phyloP scores from a whole-genome alignment of 2,797 vertebrate species.

The Sebastes vulpes region DNA sequence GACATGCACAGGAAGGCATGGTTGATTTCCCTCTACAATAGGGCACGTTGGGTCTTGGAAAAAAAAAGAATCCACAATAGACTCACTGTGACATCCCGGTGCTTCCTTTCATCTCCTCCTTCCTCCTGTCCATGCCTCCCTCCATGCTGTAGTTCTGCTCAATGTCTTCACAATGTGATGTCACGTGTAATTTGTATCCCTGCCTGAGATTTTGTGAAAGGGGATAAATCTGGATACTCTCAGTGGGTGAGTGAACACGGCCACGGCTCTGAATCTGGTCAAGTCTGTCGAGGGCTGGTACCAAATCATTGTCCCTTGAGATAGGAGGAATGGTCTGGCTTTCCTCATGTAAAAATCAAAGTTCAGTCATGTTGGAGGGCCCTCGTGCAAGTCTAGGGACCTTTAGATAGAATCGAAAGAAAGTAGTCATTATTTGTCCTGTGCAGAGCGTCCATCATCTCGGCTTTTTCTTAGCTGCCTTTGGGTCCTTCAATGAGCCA shows the following conservation, averaged over 20 bases:
- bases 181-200: slow-evolving; percentile 69
- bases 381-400: slow-evolving; percentile 2
- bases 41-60: slow-evolving; percentile 46
- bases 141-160: slow-evolving; percentile 59
- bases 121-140: slow-evolving; percentile 45
- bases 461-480: slow-evolving; percentile 34
- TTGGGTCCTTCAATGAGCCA: slow-evolving; percentile 27
- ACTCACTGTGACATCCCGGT: slow-evolving; percentile 62
- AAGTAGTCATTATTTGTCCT: slow-evolving; percentile 35
- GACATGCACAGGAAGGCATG: slow-evolving; percentile 61
- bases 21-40: slow-evolving; percentile 61
- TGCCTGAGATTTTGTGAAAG: slow-evolving; percentile 47
- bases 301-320: slow-evolving; percentile 59
- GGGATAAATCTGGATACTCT: slow-evolving; percentile 74
- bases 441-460: slow-evolving; percentile 27
- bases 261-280: slow-evolving; percentile 56
- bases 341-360: slow-evolving; percentile 64
- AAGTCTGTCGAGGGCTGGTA: slow-evolving; percentile 67
- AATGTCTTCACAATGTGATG: slow-evolving; percentile 64
- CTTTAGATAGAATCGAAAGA: slow-evolving; percentile 33
- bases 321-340: slow-evolving; percentile 64
- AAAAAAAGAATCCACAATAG: slow-evolving; percentile 51
- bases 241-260: slow-evolving; percentile 57
- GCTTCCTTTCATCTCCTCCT: slow-evolving; percentile 60
- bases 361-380: slow-evolving; percentile 23